Evolutionary conservation across 2,888 invertebrate genomes (phyloP).

Genomic region (Himalopsyche anomala): DNA sequence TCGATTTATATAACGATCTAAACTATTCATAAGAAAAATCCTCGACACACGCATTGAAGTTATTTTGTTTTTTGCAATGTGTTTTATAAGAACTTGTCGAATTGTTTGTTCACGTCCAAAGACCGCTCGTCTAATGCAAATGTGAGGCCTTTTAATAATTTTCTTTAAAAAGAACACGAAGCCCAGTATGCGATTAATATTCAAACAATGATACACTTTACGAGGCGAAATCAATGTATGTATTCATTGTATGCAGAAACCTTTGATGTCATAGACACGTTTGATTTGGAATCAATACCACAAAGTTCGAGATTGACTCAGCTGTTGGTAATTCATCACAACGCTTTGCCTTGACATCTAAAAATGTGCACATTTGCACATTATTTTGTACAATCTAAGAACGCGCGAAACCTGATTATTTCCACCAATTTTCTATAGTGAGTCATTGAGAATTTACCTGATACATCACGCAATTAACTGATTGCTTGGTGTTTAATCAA

Average conservation of each 20-base stretch:
- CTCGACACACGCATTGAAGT: no score
- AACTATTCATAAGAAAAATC: no score
- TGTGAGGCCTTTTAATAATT: neutral
- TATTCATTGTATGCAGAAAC: neutral
- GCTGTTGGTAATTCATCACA: conserved; percentile 17
- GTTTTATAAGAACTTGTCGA: no score
- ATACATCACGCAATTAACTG: neutral
- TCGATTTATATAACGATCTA: no score
- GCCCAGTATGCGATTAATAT: conserved; percentile 9
- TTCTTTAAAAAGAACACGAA: neutral
- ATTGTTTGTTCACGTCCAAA: neutral
- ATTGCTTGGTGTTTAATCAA: no score
- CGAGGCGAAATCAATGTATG: conserved; percentile 7
- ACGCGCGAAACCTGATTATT: conserved; percentile 6
- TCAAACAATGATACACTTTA: conserved; percentile 5
- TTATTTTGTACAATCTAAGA: neutral
- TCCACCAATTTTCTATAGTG: neutral
- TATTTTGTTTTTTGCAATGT: no score
- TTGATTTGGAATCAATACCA: neutral
- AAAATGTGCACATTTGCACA: neutral
- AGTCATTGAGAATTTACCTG: neutral
- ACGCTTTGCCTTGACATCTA: conserved; percentile 17
- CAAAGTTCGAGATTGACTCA: conserved; percentile 23
- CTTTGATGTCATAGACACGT: conserved; percentile 35
- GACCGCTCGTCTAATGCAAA: neutral